Base-by-base conservation (phyloP, 2,888 invertebrate species). In the Drosophila melanosoma region DNA sequence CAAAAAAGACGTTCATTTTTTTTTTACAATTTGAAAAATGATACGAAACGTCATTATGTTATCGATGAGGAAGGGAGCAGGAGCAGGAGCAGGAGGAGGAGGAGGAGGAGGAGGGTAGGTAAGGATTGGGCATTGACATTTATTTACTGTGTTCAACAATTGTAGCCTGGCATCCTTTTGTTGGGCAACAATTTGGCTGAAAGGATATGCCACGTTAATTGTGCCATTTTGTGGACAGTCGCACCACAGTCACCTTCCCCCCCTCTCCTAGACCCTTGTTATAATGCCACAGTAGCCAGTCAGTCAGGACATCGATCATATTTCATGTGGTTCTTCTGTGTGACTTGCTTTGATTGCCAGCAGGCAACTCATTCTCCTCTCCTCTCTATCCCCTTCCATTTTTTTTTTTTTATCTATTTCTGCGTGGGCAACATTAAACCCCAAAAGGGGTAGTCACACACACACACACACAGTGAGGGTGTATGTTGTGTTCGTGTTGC, bases 31-130 rank as follows among this genome's bases (percentile, higher is more conserved):
- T 89, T 91, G 91, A 89, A 90, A 90, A 91, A 91, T 90, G 90
- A 91, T 91, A 90, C 90, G 86, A 89, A 91, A 90, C 86, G 91
- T 90, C 89, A 91, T 90, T 91, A 91, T 79, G 78, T 76, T 90
- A 90, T 78, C 82, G 90, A 77, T 63, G 74, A 53, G 70, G 52
- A 49, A 56, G 15, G 60, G 17, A 29, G 6, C 29, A 29, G 29
- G 36, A 26, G n/a, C n/a, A n/a, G n/a, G n/a, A n/a, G n/a, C n/a
- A n/a, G n/a, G n/a, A n/a, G 49, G 12, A 12, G 49, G 10, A 29
- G 53, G 33, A 10, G 38, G 62, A n/a, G 48, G 29, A 49, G 58
- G 54, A 51, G 59, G 56, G 32, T 20, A 15, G n/a, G 58, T 23
- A 23, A 45, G 38, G 45, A 36, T 32, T 62, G 79, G 79, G 85